Percentiles rank a stretch among this genome's conserved stretches.
Conservation (phyloP, 1,140 invertebrate genomes). For the Sinella curviseta region DNA sequence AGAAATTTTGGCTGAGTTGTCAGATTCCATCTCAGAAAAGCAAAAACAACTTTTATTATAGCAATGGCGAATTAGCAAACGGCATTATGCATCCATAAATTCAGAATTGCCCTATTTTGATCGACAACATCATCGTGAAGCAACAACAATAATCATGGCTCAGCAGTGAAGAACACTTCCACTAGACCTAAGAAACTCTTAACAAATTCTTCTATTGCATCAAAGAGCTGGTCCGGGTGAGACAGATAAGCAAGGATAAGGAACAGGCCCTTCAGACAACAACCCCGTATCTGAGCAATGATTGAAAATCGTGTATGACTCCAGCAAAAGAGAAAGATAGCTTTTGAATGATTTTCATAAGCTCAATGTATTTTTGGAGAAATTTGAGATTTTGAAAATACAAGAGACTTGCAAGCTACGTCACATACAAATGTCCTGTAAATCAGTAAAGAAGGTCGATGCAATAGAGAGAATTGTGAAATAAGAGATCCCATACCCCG, state of each 20-base stretch:
- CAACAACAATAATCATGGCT: background rate
- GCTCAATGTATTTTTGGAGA: too few species aligned
- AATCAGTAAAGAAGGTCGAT: too few species aligned
- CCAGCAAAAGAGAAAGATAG: too few species aligned
- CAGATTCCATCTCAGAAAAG: background rate
- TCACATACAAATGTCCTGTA: too few species aligned
- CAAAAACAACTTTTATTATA: background rate
- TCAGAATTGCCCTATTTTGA: background rate
- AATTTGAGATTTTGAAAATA: too few species aligned
- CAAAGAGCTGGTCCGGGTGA: background rate
- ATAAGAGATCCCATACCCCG: too few species aligned
- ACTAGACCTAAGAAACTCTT: background rate
- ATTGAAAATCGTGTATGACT: background rate
- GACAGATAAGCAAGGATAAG: too few species aligned
- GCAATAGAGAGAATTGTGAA: too few species aligned
- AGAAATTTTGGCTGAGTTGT: background rate
- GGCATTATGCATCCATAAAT: too few species aligned
- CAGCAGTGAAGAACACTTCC: background rate
- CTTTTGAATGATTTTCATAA: background rate
- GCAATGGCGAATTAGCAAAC: background rate
- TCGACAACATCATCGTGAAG: too few species aligned
- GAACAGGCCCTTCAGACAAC: background rate
- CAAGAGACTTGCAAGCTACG: too few species aligned
- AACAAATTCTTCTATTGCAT: background rate
- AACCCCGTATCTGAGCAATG: background rate